These are phyloP conservation scores for Lycocorax pyrrhopterus DNA, from an alignment of 2,113 vertebrate species.

Conservation along the genomic window DNA sequence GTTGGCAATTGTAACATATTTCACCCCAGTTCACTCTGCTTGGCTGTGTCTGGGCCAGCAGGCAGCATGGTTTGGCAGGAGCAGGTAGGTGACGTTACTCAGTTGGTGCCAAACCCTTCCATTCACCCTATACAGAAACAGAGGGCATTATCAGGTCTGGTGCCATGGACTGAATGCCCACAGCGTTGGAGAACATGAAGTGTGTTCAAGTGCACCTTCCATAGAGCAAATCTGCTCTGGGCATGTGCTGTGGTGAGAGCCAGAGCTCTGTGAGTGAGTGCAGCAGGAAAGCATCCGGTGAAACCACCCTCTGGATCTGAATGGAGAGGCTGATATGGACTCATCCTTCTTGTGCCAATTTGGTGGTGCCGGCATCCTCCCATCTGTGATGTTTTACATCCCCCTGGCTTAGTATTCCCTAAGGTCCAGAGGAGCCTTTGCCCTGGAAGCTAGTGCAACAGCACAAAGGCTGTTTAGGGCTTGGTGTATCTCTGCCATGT, in stretches of 20 bases:
- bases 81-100: not conserved
- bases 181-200: fast-evolving
- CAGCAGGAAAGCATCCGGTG: fast-evolving
- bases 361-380: fast-evolving
- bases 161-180: not conserved
- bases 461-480: not conserved
- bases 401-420: not conserved
- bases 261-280: not conserved
- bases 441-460: not conserved
- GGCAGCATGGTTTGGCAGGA: not conserved
- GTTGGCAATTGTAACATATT: not conserved
- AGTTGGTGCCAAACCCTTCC: not conserved
- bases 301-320: not conserved
- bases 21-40: not conserved
- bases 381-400: not conserved
- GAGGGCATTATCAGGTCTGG: not conserved
- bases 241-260: not conserved
- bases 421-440: not conserved
- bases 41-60: not conserved
- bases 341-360: not conserved
- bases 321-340: not conserved
- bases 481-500: not conserved
- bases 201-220: fast-evolving
- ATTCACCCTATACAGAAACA: not conserved
- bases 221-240: not conserved